Percentiles rank a stretch among this genome's conserved stretches.
These are phyloP conservation scores for Myzus persicae DNA, from an alignment of 1,140 invertebrate genomes.

Conservation along the genomic window DNA sequence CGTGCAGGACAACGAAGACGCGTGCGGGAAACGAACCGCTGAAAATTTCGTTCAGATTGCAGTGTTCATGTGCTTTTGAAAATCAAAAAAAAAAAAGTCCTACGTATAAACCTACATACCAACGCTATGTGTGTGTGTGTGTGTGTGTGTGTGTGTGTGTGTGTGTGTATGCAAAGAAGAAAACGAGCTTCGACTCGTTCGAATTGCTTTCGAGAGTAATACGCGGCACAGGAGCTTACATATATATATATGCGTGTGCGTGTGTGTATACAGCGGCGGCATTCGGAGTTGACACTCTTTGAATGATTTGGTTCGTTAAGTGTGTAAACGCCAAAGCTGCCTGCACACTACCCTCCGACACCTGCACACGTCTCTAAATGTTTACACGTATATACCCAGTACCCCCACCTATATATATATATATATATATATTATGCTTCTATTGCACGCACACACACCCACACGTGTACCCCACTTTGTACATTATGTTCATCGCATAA, in stretches of 20 bases:
- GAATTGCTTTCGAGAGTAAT: slow-evolving; percentile 11
- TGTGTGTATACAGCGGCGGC: too few relatives aligned
- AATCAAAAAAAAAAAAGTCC: background rate
- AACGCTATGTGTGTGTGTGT: background rate
- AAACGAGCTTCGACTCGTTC: slow-evolving; percentile 11
- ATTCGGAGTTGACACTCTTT: slow-evolving; percentile 23
- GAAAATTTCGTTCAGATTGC: slow-evolving; percentile 16
- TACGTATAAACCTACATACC: background rate
- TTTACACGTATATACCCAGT: background rate
- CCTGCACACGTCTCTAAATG: background rate
- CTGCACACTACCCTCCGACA: background rate
- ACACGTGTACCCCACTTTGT: background rate
- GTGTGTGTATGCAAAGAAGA: background rate
- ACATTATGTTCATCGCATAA: background rate
- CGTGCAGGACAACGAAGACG: background rate
- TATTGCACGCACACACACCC: too few relatives aligned
- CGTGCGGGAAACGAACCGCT: slow-evolving; percentile 6
- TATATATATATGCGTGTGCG: background rate
- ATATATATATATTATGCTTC: background rate
- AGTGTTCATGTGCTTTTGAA: background rate
- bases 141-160: background rate
- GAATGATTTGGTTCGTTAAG: slow-evolving; percentile 52
- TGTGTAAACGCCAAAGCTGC: slow-evolving; percentile 24
- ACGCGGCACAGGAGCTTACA: background rate
- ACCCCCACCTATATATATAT: too few relatives aligned